phyloP scores from a whole-genome alignment of 2,797 vertebrate genomes.

The Anabas testudineus region DNA sequence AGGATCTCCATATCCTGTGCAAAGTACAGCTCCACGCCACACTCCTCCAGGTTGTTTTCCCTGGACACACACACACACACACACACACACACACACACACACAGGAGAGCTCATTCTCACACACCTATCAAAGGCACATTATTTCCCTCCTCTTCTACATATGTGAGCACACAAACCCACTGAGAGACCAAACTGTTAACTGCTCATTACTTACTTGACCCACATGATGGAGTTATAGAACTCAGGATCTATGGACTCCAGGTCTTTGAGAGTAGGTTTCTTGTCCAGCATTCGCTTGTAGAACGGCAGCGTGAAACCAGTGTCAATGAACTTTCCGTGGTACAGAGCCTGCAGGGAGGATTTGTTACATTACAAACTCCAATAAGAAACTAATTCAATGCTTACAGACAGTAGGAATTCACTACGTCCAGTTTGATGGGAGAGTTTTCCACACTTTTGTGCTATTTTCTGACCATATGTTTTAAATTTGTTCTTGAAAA shows the following conservation, averaged over 20 bases:
- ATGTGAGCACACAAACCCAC: background rate
- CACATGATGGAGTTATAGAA: conserved; percentile 98
- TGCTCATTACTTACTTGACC: conserved; percentile 91
- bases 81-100: conserved; percentile 12
- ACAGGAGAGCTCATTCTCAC: background rate
- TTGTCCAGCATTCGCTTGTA: conserved; percentile 99
- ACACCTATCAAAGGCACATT: background rate
- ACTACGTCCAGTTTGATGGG: background rate
- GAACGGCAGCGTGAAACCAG: conserved; percentile 97
- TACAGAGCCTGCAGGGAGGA: conserved; percentile 89
- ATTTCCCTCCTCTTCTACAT: background rate
- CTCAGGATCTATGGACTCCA: conserved; percentile 98
- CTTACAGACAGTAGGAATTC: background rate
- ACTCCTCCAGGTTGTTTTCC: conserved; percentile 95
- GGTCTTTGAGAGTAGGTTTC: conserved; percentile 95
- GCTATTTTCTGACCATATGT: conserved; percentile 27
- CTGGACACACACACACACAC: conserved; percentile 70
- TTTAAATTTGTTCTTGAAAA: conserved; percentile 24
- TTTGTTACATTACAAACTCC: conserved; percentile 19
- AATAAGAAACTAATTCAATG: background rate
- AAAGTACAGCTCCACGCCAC: conserved; percentile 95
- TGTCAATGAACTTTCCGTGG: conserved; percentile 98
- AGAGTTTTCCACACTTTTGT: too few species aligned
- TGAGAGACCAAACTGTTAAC: background rate
- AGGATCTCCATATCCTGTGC: conserved; percentile 99